These are phyloP conservation scores for Clarias laeviceps DNA, from an alignment of 2,797 vertebrate genomes.

Conservation along the genomic window DNA sequence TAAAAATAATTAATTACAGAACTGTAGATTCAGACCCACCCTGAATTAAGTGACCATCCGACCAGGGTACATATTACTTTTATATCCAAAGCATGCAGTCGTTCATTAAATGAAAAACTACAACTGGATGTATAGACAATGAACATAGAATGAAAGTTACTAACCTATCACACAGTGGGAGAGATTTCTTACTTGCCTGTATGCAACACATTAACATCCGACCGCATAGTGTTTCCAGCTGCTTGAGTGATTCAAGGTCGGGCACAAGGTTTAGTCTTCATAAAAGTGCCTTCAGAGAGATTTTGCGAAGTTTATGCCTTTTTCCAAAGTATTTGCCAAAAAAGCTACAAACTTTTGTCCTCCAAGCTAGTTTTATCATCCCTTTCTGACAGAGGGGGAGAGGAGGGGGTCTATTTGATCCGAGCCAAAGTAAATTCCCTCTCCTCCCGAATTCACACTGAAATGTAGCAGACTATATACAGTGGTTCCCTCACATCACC, in stretches of 20 bases:
- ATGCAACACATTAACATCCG: conserved; percentile 66
- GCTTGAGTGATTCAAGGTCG: conserved; percentile 61
- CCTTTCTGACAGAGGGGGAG: conserved; percentile 57
- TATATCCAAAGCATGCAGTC: not conserved
- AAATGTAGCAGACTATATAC: conserved; percentile 30
- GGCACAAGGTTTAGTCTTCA: conserved; percentile 62
- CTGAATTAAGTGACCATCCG: not conserved
- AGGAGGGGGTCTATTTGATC: conserved; percentile 46
- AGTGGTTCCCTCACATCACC: conserved; percentile 11
- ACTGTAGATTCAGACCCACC: conserved; percentile 10
- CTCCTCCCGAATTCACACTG: conserved; percentile 30
- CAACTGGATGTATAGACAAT: conserved; percentile 64
- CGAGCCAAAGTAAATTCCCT: conserved; percentile 58
- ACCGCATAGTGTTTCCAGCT: conserved; percentile 67
- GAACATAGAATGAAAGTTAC: conserved; percentile 65
- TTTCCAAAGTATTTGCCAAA: conserved; percentile 65
- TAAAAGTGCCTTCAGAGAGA: conserved; percentile 63
- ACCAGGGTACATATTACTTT: not conserved
- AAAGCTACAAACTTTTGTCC: conserved; percentile 64
- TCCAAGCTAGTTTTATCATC: conserved; percentile 59
- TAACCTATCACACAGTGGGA: conserved; percentile 67
- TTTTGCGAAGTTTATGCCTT: conserved; percentile 60
- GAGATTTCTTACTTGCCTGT: conserved; percentile 57
- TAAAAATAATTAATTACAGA: conserved; percentile 3
- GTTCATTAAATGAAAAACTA: conserved; percentile 55